Conservation (phyloP, 2,113 vertebrate species). For the Tylochromis polylepis region DNA sequence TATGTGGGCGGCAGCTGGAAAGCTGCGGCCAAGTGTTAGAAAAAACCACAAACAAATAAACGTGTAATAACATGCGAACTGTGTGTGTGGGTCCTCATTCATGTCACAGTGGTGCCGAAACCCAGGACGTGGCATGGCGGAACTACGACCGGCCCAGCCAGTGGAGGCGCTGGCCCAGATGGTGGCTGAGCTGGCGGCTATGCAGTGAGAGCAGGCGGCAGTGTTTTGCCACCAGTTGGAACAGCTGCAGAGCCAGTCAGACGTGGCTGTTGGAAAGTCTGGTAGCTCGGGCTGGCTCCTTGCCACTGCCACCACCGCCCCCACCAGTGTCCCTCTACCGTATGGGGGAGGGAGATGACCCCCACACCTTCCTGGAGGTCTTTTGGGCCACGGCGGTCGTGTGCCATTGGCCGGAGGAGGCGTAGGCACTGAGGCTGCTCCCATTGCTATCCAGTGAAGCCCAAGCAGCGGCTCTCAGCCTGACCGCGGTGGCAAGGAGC, state of each 20-base stretch:
- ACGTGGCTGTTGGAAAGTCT: not conserved
- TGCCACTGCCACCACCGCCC: too few relatives aligned
- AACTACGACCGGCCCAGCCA: not conserved
- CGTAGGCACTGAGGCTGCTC: not conserved
- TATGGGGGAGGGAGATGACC: not conserved
- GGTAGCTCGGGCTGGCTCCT: not conserved
- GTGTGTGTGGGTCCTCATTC: not conserved
- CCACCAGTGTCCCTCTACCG: not conserved
- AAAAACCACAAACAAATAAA: too few relatives aligned
- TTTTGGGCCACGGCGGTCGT: not conserved
- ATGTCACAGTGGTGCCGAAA: not conserved
- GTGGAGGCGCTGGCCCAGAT: not conserved
- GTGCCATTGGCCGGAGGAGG: not conserved
- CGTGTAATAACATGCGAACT: too few relatives aligned
- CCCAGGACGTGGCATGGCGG: too few relatives aligned
- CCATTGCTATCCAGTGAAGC: not conserved
- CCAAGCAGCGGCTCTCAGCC: not conserved
- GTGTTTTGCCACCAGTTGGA: not conserved
- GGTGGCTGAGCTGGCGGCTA: not conserved
- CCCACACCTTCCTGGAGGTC: not conserved
- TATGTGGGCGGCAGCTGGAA: too few relatives aligned
- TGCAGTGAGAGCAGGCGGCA: not conserved
- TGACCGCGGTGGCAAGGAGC: fast-evolving
- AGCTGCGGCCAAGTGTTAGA: too few relatives aligned
- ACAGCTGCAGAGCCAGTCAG: not conserved